Evolutionary conservation across 2,113 vertebrate species (phyloP), one percentile per base, ranked within the genome.

Genomic region (Ancistrus triradiatus): DNA sequence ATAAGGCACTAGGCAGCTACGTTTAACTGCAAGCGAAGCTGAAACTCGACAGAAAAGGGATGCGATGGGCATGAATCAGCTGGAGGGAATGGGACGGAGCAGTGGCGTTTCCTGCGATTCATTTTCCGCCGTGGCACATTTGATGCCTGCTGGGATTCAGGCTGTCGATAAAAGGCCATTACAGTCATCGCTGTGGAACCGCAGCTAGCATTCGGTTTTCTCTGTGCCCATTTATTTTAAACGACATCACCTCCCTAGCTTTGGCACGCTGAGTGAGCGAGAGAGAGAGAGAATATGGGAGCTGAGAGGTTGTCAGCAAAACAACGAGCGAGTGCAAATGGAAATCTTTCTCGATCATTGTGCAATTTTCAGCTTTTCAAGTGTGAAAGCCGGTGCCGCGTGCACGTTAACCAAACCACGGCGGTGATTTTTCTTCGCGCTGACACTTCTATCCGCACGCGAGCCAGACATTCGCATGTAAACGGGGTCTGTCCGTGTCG

Each of bases 141-240:
- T 31, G 58, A 66, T 57, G 44, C 64, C 19, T 60, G 35, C 50
- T 19, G 66, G 49, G 44, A 74, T 69, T 74, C 37, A 74, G 19
- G 22, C 18, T 69, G 72, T 70, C 68, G 47, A 74, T 70, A 70
- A 67, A 58, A 51, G 44, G 51, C 24, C 63, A 70, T 70, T 67
- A 74, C 38, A 59, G 53, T 35, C 58, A 43, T 52, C 55, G 43
- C 59, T 40, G 33, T 38, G 52, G 52, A 43, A 70, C 42, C 52
- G 58, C 44, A 66, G 46, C 37, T 43, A 66, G 67, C 38, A 52
- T 62, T 53, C 46, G 44, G 19, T 49, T 52, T 46, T 35, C 63
- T 66, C 55, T 17, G 14, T 17, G 25, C 52, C 13, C 58, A 63
- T 67, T 69, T 73, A 65, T 73, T 50, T 73, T 52, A 60, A 55